phyloP scores from a whole-genome alignment of 2,797 vertebrate genomes.

The Chaetophractus vellerosus region DNA sequence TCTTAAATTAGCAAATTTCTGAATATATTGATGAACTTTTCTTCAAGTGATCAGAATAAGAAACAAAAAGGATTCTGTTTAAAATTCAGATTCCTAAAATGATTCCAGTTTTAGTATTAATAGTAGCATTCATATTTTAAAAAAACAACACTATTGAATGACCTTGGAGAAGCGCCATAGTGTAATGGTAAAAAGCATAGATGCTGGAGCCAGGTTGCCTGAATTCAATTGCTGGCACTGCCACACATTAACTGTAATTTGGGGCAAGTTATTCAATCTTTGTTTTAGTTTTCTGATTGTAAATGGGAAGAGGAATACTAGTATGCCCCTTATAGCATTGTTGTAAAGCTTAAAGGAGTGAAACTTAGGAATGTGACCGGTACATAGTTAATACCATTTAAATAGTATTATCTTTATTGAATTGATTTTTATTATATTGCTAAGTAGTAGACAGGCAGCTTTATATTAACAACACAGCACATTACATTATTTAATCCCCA shows the following conservation, averaged over 20 bases:
- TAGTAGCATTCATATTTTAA: neutral
- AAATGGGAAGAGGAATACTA: neutral
- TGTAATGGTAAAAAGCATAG: neutral
- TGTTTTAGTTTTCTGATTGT: neutral
- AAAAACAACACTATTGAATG: neutral
- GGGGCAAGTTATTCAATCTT: neutral
- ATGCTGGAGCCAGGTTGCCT: neutral
- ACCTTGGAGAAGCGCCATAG: neutral
- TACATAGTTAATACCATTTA: neutral
- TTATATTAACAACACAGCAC: neutral
- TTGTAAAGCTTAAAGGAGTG: neutral
- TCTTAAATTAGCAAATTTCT: constrained; percentile 20
- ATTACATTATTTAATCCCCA: neutral
- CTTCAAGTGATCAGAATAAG: neutral
- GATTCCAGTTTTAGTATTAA: neutral
- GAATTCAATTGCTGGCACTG: neutral
- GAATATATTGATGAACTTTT: neutral
- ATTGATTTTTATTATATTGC: neutral
- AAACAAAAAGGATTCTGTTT: neutral
- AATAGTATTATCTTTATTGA: neutral
- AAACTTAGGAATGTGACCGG: neutral
- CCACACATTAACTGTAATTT: neutral
- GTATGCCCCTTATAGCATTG: neutral
- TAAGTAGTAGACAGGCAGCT: neutral
- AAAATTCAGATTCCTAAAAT: neutral